A percentile compares a stretch with the other conserved stretches of the same genome.
Evolutionary conservation across 2,888 invertebrate genomes (phyloP).

Genomic region (Tanypteryx hageni): DNA sequence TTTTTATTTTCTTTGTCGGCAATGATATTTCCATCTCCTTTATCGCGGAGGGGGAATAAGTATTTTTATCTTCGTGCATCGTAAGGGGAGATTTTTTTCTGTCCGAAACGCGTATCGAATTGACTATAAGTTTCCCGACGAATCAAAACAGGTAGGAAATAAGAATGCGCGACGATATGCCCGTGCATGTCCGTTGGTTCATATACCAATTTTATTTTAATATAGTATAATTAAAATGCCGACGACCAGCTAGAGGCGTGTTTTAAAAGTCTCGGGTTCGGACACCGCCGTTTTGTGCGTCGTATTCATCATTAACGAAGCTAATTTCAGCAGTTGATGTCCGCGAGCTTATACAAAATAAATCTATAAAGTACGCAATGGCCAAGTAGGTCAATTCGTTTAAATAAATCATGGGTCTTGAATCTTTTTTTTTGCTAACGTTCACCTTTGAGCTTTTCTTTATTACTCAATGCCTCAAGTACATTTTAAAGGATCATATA

Average conservation of each 20-base stretch:
- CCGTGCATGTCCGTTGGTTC: background rate
- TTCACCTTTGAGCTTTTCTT: too few species aligned
- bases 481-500: too few species aligned
- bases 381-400: too few species aligned
- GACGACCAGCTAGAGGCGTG: background rate
- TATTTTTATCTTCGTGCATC: background rate
- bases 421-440: too few species aligned
- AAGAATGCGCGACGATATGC: background rate
- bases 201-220: background rate
- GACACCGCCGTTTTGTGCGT: background rate
- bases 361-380: too few species aligned
- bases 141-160: background rate
- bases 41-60: background rate
- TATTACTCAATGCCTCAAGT: too few species aligned
- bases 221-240: background rate
- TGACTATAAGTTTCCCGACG: background rate
- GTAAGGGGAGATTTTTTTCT: background rate
- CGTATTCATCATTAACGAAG: background rate
- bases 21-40: background rate
- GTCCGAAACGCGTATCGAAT: background rate
- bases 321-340: too few species aligned
- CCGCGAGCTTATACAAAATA: too few species aligned
- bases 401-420: too few species aligned
- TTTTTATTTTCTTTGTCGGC: background rate
- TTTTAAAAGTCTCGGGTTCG: background rate